A percentile compares a stretch with the other conserved stretches of the same genome.
Conservation (phyloP, 2,797 vertebrate genomes). For the Urocyon cinereoargenteus region DNA sequence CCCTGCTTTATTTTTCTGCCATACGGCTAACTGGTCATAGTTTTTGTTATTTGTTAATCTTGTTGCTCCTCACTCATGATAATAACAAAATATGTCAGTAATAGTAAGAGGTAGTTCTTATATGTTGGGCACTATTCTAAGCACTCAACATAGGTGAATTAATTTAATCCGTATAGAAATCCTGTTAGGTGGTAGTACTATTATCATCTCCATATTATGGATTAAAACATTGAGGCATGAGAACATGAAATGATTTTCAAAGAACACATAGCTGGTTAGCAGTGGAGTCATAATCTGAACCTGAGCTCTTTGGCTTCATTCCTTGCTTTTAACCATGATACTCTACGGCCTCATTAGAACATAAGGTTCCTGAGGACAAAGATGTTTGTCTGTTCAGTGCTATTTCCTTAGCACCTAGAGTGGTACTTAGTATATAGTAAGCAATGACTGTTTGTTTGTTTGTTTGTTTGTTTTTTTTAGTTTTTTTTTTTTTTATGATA, state of each 20-base stretch:
- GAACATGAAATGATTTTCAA: conserved; percentile 41
- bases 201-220: conserved; percentile 36
- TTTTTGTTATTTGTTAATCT: conserved; percentile 33
- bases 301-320: neutral
- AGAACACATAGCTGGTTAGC: neutral
- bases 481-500: too few relatives aligned
- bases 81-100: conserved; percentile 20
- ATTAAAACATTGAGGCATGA: neutral
- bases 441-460: conserved; percentile 25
- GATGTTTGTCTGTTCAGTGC: conserved; percentile 39
- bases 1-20: neutral
- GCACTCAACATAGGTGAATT: neutral
- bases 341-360: neutral
- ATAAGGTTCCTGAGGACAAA: conserved; percentile 5
- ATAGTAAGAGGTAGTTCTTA: conserved; percentile 4
- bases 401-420: neutral
- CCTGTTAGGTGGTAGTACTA: neutral
- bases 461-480: conserved; percentile 61
- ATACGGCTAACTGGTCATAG: neutral
- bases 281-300: neutral
- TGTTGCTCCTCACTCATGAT: neutral
- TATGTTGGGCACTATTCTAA: conserved; percentile 3
- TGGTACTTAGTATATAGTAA: conserved; percentile 15
- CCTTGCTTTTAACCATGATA: neutral
- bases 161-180: conserved; percentile 20